Base-by-base conservation (phyloP, 2,888 invertebrate genomes). In the Danaus chrysippus region DNA sequence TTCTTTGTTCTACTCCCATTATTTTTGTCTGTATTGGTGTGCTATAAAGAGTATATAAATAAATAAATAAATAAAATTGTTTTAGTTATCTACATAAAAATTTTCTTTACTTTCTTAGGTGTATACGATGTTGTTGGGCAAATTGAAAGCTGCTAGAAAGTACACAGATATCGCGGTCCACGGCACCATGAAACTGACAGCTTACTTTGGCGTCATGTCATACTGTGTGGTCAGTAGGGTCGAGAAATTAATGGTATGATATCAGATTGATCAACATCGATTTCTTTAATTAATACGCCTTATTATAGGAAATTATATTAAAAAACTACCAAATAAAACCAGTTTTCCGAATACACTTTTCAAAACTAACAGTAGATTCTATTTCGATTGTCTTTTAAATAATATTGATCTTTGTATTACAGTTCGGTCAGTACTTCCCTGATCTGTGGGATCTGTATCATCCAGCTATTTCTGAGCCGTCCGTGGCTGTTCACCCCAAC, bases 401-500 rank as follows among this genome's bases (percentile, higher is more conserved):
- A 13, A 13, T 3, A 10, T 41, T 34, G 23, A 34, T 34, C 23
- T 43, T 58, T 13, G 1, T 42, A 42, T 64, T 49, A 17, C 87
- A 97, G 97, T 97, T 98, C 86, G 96, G 97, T n/a, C 96, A 95
- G 71, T 97, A 96, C 85, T 96, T 98, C 90, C 93, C 95, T 73
- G 97, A 98, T 76, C 89, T 98, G 49, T 98, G 98, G 98, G 96
- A 97, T 72, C 88, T 98, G 62, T 98, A 98, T 86, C 98, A 98
- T 91, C 98, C 98, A 1, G 96, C 97, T 74, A 92, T 98, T 67
- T 97, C 97, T 10, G 98, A 98, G 87, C 98, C 98, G 0, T 96
- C 97, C 59, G 97, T 98, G 72, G 96, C 98, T 19, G 96, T 98
- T 61, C 97, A 98, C 87, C 97, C 98, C 78, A 98, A 98, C 86